Percentiles rank a stretch among this genome's conserved stretches.
These are phyloP conservation scores for Phengaris alcon DNA, from an alignment of 2,888 invertebrate genomes.

Conservation along the genomic window DNA sequence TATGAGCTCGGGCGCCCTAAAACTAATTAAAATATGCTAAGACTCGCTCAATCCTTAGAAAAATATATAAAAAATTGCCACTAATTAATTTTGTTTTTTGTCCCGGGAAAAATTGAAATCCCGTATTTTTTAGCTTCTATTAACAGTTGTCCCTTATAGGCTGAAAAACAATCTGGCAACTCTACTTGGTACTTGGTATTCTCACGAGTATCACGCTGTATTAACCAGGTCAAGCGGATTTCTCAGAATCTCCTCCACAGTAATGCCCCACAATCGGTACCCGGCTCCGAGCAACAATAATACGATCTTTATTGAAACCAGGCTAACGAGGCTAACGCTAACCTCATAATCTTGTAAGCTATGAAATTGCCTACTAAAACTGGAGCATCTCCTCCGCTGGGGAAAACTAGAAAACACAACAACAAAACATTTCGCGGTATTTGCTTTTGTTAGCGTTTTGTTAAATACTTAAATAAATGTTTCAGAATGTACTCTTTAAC, in stretches of 20 bases:
- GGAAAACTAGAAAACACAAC: not conserved
- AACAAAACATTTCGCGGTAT: not conserved
- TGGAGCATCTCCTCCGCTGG: not conserved
- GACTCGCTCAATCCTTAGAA: too few relatives aligned
- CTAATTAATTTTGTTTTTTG: too few relatives aligned
- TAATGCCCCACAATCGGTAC: not conserved
- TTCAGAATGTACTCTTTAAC: too few relatives aligned
- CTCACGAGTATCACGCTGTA: not conserved
- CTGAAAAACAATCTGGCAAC: too few relatives aligned
- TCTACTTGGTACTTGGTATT: too few relatives aligned
- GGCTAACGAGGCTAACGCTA: not conserved
- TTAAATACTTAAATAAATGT: not conserved
- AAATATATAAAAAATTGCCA: too few relatives aligned
- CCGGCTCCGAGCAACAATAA: not conserved
- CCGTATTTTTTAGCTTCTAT: too few relatives aligned
- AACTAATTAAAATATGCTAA: too few relatives aligned
- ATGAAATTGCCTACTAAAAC: not conserved
- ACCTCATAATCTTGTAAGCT: slow-evolving; percentile 7
- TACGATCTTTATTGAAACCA: not conserved
- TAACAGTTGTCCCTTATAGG: too few relatives aligned
- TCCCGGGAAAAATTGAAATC: too few relatives aligned
- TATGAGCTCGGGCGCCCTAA: too few relatives aligned
- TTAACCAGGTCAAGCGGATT: slow-evolving; percentile 7
- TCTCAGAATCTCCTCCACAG: not conserved
- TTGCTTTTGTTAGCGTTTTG: not conserved